These are phyloP conservation scores for Garrulus glandarius DNA, from an alignment of 2,797 vertebrate genomes.

Conservation along the genomic window DNA sequence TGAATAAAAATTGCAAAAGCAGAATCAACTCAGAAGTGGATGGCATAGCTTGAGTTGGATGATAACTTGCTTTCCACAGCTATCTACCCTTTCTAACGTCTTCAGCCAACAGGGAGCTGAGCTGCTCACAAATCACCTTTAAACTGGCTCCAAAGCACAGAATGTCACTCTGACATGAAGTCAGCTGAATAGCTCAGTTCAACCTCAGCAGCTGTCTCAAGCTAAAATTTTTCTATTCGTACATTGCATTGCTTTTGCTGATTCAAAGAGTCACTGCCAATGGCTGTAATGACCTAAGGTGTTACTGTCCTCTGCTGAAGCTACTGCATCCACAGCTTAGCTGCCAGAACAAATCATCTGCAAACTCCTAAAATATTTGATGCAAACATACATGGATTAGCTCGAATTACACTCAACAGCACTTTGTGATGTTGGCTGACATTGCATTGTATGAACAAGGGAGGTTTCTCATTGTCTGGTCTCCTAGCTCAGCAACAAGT, in stretches of 20 bases:
- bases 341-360: not conserved
- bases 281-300: not conserved
- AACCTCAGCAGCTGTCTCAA: not conserved
- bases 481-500: not conserved
- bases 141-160: not conserved
- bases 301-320: not conserved
- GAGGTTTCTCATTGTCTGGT: not conserved
- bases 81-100: not conserved
- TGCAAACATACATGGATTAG: not conserved
- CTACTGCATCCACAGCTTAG: not conserved
- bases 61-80: not conserved
- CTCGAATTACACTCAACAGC: not conserved
- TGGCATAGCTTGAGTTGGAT: not conserved
- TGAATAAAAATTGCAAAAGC: not conserved
- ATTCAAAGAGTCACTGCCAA: not conserved
- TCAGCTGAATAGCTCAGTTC: not conserved
- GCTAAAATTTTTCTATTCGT: not conserved
- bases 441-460: not conserved
- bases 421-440: not conserved
- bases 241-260: not conserved
- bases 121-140: not conserved
- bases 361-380: not conserved
- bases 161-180: not conserved
- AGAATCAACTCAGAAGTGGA: not conserved
- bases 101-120: not conserved